A percentile compares a stretch with the other conserved stretches of the same genome.
Evolutionary conservation across 2,888 invertebrate genomes (phyloP).

Genomic region (Macaria notata): DNA sequence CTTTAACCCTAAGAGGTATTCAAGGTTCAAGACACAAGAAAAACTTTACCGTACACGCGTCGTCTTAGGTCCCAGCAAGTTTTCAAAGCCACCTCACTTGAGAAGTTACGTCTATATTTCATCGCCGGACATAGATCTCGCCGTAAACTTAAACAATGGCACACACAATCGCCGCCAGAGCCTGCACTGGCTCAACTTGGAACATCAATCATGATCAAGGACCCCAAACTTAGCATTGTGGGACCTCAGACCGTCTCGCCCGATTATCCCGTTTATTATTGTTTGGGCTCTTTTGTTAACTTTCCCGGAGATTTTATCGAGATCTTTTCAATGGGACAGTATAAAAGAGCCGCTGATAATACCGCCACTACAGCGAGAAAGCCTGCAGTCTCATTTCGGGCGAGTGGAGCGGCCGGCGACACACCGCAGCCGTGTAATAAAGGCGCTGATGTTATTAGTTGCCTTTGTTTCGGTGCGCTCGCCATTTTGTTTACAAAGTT

Average conservation of each 20-base stretch:
- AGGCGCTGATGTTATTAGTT: slow-evolving; percentile 16
- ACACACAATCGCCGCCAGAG: slow-evolving; percentile 29
- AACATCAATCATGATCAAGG: slow-evolving; percentile 37
- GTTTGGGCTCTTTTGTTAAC: slow-evolving; percentile 37
- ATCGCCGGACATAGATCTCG: slow-evolving; percentile 9
- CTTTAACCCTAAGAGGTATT: too few species aligned
- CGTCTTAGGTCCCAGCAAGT: not conserved
- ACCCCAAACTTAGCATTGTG: slow-evolving; percentile 32
- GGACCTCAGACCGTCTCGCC: slow-evolving; percentile 21
- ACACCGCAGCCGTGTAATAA: slow-evolving; percentile 12
- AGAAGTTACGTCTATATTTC: slow-evolving; percentile 5
- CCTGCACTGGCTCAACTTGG: slow-evolving; percentile 26
- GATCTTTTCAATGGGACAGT: slow-evolving; percentile 29
- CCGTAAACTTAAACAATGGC: slow-evolving; percentile 31
- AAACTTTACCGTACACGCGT: too few species aligned
- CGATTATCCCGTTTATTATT: slow-evolving; percentile 37
- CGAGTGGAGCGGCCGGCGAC: slow-evolving; percentile 13
- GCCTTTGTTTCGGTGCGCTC: slow-evolving; percentile 16
- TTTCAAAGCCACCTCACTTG: not conserved
- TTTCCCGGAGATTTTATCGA: slow-evolving; percentile 32
- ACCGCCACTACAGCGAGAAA: slow-evolving; percentile 15
- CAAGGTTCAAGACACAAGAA: too few species aligned
- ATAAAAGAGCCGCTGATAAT: slow-evolving; percentile 23
- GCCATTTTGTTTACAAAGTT: slow-evolving; percentile 7
- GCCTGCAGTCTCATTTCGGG: slow-evolving; percentile 17